A percentile compares a stretch with the other conserved stretches of the same genome.
phyloP scores from a whole-genome alignment of 2,888 invertebrate species.

The Diarsia dahlii region DNA sequence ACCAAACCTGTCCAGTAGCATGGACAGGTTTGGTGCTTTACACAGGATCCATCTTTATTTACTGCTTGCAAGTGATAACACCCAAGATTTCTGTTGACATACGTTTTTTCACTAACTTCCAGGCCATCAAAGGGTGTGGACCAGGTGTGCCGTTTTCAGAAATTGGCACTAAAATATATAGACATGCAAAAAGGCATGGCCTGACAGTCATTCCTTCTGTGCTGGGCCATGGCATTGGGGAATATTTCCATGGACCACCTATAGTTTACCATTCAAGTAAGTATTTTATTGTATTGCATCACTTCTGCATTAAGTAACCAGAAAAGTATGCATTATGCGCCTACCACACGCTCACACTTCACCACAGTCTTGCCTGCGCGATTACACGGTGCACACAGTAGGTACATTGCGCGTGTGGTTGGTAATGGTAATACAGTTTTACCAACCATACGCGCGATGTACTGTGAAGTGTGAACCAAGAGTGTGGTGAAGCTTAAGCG shows the following conservation, averaged over 20 bases:
- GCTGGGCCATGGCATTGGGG: slow-evolving; percentile 98
- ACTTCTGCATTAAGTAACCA: neutral
- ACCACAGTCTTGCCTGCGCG: too few species aligned
- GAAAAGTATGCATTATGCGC: neutral
- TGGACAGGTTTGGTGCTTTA: neutral
- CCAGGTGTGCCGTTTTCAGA: slow-evolving; percentile 91
- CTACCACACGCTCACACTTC: too few species aligned
- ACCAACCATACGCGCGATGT: too few species aligned
- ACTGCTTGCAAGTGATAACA: neutral
- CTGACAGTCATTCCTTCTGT: slow-evolving; percentile 94
- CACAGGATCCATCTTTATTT: neutral
- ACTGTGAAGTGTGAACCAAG: too few species aligned
- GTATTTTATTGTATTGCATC: slow-evolving; percentile 61
- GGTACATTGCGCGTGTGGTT: too few species aligned
- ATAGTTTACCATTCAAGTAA: slow-evolving; percentile 96
- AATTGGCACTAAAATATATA: slow-evolving; percentile 92
- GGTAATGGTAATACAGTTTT: too few species aligned
- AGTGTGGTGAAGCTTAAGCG: too few species aligned
- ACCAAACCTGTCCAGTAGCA: too few species aligned
- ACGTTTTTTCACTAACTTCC: slow-evolving; percentile 15
- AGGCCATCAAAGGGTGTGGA: slow-evolving; percentile 91
- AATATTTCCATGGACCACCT: slow-evolving; percentile 97
- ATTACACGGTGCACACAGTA: too few species aligned
- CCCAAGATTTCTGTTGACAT: neutral
- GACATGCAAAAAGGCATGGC: slow-evolving; percentile 91